Conservation (phyloP, 2,113 vertebrate species). For the Anhinga anhinga region DNA sequence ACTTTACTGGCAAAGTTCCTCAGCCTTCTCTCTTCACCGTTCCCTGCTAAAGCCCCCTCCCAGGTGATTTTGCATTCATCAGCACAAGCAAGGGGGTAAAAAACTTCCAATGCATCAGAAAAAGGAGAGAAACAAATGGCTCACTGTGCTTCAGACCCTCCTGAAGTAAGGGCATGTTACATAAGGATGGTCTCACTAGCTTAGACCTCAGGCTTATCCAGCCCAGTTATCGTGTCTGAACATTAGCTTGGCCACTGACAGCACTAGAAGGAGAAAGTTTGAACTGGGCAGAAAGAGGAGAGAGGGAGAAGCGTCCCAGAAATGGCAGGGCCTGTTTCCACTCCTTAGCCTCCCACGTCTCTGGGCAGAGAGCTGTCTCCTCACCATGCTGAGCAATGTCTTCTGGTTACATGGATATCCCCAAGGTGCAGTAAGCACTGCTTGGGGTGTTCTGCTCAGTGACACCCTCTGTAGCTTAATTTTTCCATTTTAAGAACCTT, state of each 20-base stretch:
- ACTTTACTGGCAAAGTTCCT: background rate
- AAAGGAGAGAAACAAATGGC: background rate
- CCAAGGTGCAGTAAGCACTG: background rate
- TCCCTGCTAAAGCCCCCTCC: background rate
- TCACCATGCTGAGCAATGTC: background rate
- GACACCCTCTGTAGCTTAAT: background rate
- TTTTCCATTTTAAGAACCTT: conserved; percentile 14
- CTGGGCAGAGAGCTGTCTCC: background rate
- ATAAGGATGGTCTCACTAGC: background rate
- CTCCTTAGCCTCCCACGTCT: background rate
- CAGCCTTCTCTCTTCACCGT: background rate
- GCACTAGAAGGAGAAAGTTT: background rate
- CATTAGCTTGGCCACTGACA: background rate
- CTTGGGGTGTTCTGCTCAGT: background rate
- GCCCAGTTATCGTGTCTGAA: background rate
- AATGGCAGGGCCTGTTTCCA: background rate
- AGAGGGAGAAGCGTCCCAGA: background rate
- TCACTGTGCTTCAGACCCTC: background rate
- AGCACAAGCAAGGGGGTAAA: background rate
- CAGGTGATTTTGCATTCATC: background rate
- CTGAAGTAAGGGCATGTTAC: background rate
- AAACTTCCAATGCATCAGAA: background rate
- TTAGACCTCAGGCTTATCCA: background rate
- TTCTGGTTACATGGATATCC: background rate
- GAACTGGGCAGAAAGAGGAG: background rate